These are phyloP conservation scores for Hymenopus coronatus DNA, from an alignment of 2,888 invertebrate genomes.

Conservation along the genomic window DNA sequence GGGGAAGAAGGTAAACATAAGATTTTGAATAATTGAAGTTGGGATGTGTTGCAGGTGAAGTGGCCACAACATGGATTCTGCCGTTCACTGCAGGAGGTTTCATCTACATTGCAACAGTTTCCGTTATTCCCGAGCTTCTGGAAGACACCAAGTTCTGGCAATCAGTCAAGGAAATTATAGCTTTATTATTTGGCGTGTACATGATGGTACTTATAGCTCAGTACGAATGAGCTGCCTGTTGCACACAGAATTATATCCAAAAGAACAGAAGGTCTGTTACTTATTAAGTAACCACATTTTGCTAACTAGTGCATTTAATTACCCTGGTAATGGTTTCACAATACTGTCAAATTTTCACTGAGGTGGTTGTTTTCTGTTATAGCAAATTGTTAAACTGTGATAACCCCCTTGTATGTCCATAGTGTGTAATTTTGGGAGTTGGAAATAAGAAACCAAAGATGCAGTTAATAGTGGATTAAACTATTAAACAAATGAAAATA, in stretches of 20 bases:
- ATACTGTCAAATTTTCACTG: neutral
- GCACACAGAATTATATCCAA: neutral
- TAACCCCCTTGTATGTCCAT: no score
- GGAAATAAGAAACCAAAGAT: no score
- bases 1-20: no score
- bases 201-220: conserved; percentile 95
- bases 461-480: no score
- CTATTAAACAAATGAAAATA: no score
- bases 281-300: no score
- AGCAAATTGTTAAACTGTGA: no score
- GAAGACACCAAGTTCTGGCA: conserved; percentile 84
- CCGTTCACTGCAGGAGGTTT: conserved; percentile 99
- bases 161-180: conserved; percentile 85
- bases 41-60: conserved; percentile 49
- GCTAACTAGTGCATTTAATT: neutral
- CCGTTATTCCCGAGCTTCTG: conserved; percentile 95
- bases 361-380: neutral
- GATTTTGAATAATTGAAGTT: no score
- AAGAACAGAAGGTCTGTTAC: no score
- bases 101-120: conserved; percentile 98
- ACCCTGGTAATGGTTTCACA: neutral
- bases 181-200: conserved; percentile 83
- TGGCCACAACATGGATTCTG: conserved; percentile 83
- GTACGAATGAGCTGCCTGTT: conserved; percentile 54
- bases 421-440: no score